phyloP scores from a whole-genome alignment of 2,113 vertebrate species.

The Peromyscus polionotus region DNA sequence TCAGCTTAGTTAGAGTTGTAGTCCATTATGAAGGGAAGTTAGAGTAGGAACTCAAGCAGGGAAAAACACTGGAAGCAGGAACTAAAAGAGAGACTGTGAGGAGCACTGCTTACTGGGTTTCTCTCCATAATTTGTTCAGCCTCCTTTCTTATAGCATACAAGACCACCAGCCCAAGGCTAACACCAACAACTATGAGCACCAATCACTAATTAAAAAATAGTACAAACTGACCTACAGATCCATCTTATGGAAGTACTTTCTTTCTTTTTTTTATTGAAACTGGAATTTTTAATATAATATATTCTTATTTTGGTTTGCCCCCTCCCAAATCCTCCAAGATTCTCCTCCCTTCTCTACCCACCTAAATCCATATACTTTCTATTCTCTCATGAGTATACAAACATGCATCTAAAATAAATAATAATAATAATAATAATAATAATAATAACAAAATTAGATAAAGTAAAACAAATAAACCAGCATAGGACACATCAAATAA shows the following conservation, averaged over 20 bases:
- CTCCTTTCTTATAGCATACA: neutral
- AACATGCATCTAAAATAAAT: neutral
- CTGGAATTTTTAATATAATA: neutral
- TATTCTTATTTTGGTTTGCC: neutral
- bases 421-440: neutral
- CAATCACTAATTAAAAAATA: neutral
- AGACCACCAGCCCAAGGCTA: neutral
- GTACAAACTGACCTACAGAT: neutral
- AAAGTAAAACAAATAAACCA: neutral
- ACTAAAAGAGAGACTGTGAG: neutral
- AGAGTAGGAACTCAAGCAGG: neutral
- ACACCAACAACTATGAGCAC: neutral
- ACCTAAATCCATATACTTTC: neutral
- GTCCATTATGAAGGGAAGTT: neutral
- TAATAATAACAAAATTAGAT: neutral
- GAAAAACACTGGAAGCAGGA: neutral
- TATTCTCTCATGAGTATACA: neutral
- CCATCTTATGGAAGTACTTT: neutral
- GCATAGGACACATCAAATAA: neutral
- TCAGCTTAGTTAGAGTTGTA: neutral
- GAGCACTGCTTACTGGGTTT: neutral
- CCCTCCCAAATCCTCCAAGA: neutral
- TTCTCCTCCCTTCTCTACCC: too few relatives aligned
- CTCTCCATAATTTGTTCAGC: neutral
- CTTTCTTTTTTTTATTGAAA: neutral